Base-by-base conservation (phyloP, 1,140 invertebrate genomes). In the Cotesia chilonis region DNA sequence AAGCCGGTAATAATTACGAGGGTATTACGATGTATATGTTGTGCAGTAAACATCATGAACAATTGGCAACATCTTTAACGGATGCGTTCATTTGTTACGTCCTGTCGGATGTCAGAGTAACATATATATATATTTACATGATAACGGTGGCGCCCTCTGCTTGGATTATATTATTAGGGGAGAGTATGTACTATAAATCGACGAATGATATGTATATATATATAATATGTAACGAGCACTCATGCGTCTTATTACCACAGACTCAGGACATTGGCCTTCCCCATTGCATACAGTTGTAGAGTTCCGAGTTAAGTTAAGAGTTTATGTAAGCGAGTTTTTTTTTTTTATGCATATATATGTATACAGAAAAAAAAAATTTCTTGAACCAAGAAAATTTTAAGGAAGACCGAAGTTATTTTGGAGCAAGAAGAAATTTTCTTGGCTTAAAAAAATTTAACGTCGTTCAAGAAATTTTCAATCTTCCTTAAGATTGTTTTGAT, bases 221-320 rank as follows among this genome's bases (percentile, higher is more conserved):
- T 52, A 4, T 68, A n/a, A 54, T 41, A 28, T 64, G 36, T 70
- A 57, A 41, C 38, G 65, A 47, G 37, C 60, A 59, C 54, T 52
- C 68, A 69, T 63, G 57, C 35, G 73, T 78, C 70, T 78, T 74
- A 72, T 79, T 76, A 76, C 71, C 74, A 71, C 74, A 73, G 55
- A 72, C 68, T 72, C 79, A 83, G 83, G 83, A 84, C 83, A 84
- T 84, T 84, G 83, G 81, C 83, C 83, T 84, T 84, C 82, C 76
- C 78, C 77, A 71, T 70, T 54, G 59, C 73, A 75, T 70, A 78
- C 14, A 55, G 28, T 68, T 28, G 28, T 28, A 28, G 28, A 55
- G 54, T 68, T 28, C 54, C 61, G 36, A 64, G 61, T 66, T 5
- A n/a, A 64, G 61, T 66, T n/a, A 5, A 28, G 20, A 63, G 70